Evolutionary conservation across 2,888 invertebrate genomes (phyloP), one percentile per base, ranked within the genome.

Genomic region (Tuta absoluta): DNA sequence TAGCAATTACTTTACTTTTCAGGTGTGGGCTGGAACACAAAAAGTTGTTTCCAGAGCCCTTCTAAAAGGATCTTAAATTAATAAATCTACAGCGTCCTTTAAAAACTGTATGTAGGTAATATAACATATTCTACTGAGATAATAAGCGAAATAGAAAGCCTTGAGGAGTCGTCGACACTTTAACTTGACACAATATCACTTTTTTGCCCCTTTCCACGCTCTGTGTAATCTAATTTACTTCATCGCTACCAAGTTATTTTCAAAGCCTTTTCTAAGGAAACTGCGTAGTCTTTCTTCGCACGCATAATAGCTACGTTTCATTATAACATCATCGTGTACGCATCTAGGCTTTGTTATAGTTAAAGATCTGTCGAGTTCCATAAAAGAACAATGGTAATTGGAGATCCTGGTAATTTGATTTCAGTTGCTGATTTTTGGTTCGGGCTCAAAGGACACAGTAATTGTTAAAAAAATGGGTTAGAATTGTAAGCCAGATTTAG

Each of bases 261-360:
- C n/a, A 33, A 56, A 56, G 56, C 10, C 56, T 56, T 56, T 48
- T 49, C 33, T 33, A 33, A 61, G 49, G 19, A 61, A 48, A 48
- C 49, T 49, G 61, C 33, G 49, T 21, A 48, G 19, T 61, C 37
- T 48, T 33, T 19, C 38, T 60, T 23, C 38, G 45, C 41, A 49
- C 61, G 61, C 61, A 61, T 33, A 23, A 60, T 60, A 45, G 45
- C 58, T 23, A 51, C 51, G 51, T 51, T 45, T n/a, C 45, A 37
- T 45, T 41, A 41, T 45, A 49, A 49, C 49, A 61, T 61, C 61
- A 49, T 28, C 49, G 61, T 60, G 60, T 66, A 66, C 56, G 60
- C 63, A 66, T 66, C 63, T 60, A 56, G 48, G 28, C 56, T 66
- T 66, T 66, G 66, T 66, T 61, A 38, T 63, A 61, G 66, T 45